Conservation (phyloP, 2,888 invertebrate genomes). For the Anthrax anthrax region DNA sequence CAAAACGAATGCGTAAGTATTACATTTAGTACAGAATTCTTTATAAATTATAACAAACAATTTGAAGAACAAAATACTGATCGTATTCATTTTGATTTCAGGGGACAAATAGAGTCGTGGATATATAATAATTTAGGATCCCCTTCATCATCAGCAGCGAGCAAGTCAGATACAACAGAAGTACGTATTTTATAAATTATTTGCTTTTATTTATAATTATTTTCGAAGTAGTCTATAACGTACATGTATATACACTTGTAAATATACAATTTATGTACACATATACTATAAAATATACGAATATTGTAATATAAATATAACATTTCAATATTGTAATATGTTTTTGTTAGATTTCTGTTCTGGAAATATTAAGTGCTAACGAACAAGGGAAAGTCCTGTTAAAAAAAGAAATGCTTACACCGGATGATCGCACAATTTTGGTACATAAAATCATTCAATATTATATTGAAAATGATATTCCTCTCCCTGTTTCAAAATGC, state of each 20-base stretch:
- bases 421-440: constrained; percentile 5
- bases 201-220: neutral
- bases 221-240: neutral
- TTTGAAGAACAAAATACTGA: neutral
- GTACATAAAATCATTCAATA: constrained; percentile 8
- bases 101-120: neutral
- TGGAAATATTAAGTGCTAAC: constrained; percentile 3
- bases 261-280: too few relatives aligned
- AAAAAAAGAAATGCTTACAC: constrained; percentile 1
- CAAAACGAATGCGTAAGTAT: neutral
- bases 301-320: neutral
- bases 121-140: neutral
- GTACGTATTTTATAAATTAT: neutral
- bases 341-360: constrained; percentile 3
- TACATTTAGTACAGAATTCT: neutral
- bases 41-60: too few relatives aligned
- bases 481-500: neutral
- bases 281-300: too few relatives aligned
- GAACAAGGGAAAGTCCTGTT: constrained; percentile 3
- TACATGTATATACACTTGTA: too few relatives aligned
- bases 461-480: constrained; percentile 6
- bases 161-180: neutral
- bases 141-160: neutral
- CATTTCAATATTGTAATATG: neutral
- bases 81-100: neutral